These are phyloP conservation scores for Podarcis cretensis DNA, from an alignment of 2,113 vertebrate species.

Conservation along the genomic window DNA sequence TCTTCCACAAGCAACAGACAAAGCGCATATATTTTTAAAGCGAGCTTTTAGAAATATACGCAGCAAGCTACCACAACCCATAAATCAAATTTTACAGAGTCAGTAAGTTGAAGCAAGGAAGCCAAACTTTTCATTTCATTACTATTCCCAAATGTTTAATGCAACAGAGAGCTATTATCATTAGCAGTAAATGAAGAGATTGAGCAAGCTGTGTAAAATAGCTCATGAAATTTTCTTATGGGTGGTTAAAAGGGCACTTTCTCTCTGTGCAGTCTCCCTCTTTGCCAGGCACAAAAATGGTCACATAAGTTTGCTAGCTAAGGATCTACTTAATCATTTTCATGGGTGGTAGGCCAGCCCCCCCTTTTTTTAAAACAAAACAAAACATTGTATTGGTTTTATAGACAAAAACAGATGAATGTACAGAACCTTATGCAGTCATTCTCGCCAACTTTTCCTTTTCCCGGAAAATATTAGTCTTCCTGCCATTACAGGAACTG, in stretches of 20 bases:
- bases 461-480: neutral
- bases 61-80: neutral
- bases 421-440: neutral
- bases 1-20: neutral
- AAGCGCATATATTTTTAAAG: neutral
- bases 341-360: neutral
- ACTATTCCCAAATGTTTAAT: fast-evolving
- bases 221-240: neutral
- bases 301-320: neutral
- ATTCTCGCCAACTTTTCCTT: neutral
- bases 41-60: neutral
- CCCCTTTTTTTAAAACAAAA: neutral
- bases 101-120: neutral
- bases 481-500: neutral
- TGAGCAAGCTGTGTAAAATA: conserved; percentile 11
- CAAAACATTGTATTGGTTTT: neutral
- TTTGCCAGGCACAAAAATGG: neutral
- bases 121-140: neutral
- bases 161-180: neutral
- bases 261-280: neutral
- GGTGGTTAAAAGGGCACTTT: neutral
- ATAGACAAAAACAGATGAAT: neutral
- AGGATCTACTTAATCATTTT: neutral
- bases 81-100: neutral
- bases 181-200: neutral